These are phyloP conservation scores for Beroe forskalii DNA, from an alignment of 37 sponge, comb jelly and placozoan genomes.

Conservation along the genomic window DNA sequence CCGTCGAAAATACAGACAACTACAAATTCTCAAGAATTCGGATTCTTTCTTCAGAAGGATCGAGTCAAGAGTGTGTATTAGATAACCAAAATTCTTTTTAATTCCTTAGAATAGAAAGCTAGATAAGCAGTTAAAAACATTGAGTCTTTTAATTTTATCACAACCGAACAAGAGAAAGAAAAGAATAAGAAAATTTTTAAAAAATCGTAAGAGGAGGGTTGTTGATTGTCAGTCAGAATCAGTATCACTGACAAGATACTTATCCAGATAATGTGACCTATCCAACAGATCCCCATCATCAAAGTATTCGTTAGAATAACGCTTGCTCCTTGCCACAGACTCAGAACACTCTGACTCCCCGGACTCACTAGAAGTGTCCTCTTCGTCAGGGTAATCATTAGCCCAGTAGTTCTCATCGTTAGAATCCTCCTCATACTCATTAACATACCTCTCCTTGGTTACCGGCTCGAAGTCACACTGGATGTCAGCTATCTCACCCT, in stretches of 20 bases:
- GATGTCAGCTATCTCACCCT: constrained; percentile 1
- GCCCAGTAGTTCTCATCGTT: constrained; percentile 60
- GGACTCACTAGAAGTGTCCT: neutral
- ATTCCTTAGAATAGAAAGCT: too few species aligned
- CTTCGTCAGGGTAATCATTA: constrained; percentile 58
- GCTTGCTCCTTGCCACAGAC: neutral
- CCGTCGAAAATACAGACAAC: too few species aligned
- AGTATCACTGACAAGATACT: constrained; percentile 40
- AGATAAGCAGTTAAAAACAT: too few species aligned
- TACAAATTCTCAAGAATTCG: too few species aligned
- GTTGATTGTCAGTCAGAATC: constrained; percentile 6
- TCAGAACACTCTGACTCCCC: neutral
- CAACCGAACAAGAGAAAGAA: too few species aligned
- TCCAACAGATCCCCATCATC: neutral
- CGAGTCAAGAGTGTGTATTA: too few species aligned
- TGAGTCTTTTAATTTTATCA: too few species aligned
- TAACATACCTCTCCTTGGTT: neutral
- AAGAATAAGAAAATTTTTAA: too few species aligned
- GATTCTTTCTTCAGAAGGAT: too few species aligned
- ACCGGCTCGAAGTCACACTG: neutral
- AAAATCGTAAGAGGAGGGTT: too few species aligned
- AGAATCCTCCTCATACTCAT: constrained; percentile 57
- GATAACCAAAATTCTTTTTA: too few species aligned
- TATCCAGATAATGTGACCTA: constrained; percentile 22
- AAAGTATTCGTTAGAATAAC: constrained; percentile 49